Evolutionary conservation across 2,888 invertebrate species (phyloP).

Genomic region (Synergus japonicus): DNA sequence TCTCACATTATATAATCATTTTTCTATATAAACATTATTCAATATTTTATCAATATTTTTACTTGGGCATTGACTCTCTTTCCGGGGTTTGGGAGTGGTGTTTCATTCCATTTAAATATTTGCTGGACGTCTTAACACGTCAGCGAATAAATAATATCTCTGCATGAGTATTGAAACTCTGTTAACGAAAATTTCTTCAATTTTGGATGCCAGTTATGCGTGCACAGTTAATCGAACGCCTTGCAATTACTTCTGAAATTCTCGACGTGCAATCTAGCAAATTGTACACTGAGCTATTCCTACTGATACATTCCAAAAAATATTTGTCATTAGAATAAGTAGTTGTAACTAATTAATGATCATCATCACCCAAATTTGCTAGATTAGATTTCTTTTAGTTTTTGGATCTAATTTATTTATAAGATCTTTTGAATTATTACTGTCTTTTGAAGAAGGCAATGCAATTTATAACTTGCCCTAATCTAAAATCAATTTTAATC

Average conservation of each 20-base stretch:
- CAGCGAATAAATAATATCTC: not conserved
- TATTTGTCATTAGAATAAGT: slow-evolving; percentile 9
- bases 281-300: slow-evolving; percentile 9
- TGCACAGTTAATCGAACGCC: slow-evolving; percentile 14
- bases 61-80: not conserved
- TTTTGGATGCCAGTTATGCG: slow-evolving; percentile 23
- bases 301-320: slow-evolving; percentile 36
- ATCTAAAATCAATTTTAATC: not conserved
- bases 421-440: slow-evolving; percentile 63
- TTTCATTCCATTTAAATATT: not conserved
- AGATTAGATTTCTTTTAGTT: not conserved
- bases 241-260: slow-evolving; percentile 19
- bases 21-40: not conserved
- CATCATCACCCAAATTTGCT: not conserved
- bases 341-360: slow-evolving; percentile 11
- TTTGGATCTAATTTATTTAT: not conserved
- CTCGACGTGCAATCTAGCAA: not conserved
- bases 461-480: not conserved
- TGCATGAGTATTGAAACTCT: slow-evolving; percentile 25
- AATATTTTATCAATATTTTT: slow-evolving; percentile 22
- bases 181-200: slow-evolving; percentile 1
- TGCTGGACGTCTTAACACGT: not conserved
- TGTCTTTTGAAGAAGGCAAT: slow-evolving; percentile 54
- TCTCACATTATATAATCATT: not conserved
- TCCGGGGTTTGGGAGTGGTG: not conserved